A percentile compares a stretch with the other conserved stretches of the same genome.
Conservation (phyloP, 2,888 invertebrate species). For the Coleophora flavipennella region DNA sequence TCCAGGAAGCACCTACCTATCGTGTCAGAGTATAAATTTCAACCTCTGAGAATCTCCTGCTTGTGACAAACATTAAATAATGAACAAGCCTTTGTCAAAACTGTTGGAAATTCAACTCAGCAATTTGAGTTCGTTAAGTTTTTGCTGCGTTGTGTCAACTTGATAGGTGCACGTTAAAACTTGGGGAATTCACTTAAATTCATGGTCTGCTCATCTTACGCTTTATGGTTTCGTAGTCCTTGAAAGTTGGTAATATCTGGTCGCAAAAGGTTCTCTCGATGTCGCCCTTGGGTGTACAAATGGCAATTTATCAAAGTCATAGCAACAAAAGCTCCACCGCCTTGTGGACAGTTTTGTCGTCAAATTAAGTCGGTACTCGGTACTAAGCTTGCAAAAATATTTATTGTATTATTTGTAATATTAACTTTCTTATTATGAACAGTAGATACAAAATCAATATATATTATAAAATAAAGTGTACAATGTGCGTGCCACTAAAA, state of each 20-base stretch:
- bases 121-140: background rate
- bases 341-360: too few relatives aligned
- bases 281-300: background rate
- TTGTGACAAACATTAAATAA: background rate
- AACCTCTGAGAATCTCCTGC: background rate
- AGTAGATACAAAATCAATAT: too few relatives aligned
- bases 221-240: slow-evolving; percentile 10
- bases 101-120: too few relatives aligned
- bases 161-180: slow-evolving; percentile 12
- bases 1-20: too few relatives aligned
- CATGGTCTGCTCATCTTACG: slow-evolving; percentile 1
- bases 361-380: too few relatives aligned
- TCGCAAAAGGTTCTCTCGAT: background rate
- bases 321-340: slow-evolving; percentile 1
- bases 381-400: too few relatives aligned
- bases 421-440: too few relatives aligned
- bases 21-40: background rate
- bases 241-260: slow-evolving; percentile 11
- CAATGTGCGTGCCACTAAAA: too few relatives aligned
- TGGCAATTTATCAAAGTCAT: slow-evolving; percentile 8
- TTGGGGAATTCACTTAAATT: slow-evolving; percentile 6
- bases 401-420: too few relatives aligned
- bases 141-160: slow-evolving; percentile 1
- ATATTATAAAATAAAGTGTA: too few relatives aligned
- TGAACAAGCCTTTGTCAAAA: too few relatives aligned